Evolutionary conservation across 1,140 invertebrate genomes (phyloP), one percentile per base, ranked within the genome.

Genomic region (Amyelois transitella): DNA sequence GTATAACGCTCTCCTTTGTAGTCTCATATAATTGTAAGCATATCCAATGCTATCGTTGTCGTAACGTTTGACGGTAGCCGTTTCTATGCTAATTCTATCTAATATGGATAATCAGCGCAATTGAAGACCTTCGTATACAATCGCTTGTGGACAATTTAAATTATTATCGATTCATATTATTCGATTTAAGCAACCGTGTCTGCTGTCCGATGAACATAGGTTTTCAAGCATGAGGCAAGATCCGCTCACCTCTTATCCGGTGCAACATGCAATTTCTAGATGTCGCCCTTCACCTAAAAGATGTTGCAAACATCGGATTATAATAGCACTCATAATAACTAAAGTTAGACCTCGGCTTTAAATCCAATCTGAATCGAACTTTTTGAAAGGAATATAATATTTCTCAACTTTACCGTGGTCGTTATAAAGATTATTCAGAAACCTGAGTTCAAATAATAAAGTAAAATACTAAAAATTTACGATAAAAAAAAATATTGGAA

Each of bases 211-310:
- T n/a, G 19, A 18, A 3, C 8, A 21, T 45, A 45, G 43, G 18
- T 48, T 48, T 48, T 12, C 7, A 20, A 14, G 44, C 22, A 17
- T 59, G 56, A 20, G 28, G 60, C 50, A 61, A 57, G 58, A 44
- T 60, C 66, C 62, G 59, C 53, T 62, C 62, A 58, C 58, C 56
- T 57, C 44, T 47, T 49, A 51, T 57, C 58, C 57, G 51, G 22
- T 58, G 53, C 56, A 66, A 51, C 58, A 43, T 63, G 67, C 59
- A 69, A 69, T 69, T 64, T 61, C 55, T 65, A 62, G n/a, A 52
- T 55, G 56, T 51, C 48, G 64, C 56, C 67, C 67, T 69, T 69
- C 67, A 64, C 60, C 60, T 43, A 21, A 38, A 38, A 38, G 32
- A 14, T 38, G 32, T 38, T 38, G 32, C 32, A 14, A 14, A 38